Conservation (phyloP, 2,113 vertebrate genomes). For the Elaphurus davidianus region DNA sequence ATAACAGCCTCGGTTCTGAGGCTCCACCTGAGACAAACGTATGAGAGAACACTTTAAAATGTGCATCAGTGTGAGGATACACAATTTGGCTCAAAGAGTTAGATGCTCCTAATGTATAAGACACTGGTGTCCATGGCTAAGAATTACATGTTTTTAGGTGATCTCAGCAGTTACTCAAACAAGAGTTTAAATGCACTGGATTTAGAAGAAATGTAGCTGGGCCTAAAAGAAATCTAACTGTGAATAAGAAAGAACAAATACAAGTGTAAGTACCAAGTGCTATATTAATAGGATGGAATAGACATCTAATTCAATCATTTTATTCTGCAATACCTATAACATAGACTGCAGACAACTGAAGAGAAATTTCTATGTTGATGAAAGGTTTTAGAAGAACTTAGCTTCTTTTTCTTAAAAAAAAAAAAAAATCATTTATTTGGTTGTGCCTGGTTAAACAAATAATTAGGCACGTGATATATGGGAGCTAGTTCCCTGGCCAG, state of each 20-base stretch:
- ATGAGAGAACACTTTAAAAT: neutral
- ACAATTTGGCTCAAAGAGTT: neutral
- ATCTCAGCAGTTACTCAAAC: neutral
- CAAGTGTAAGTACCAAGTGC: neutral
- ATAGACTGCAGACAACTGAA: neutral
- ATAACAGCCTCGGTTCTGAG: neutral
- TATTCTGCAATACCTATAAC: neutral
- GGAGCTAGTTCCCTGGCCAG: neutral
- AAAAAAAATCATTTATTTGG: neutral
- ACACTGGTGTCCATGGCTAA: neutral
- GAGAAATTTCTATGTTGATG: neutral
- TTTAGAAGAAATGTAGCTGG: neutral
- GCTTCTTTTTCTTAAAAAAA: neutral
- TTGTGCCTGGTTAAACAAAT: neutral
- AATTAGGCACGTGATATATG: neutral
- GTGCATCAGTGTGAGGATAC: neutral
- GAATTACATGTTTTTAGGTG: neutral
- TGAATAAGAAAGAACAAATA: neutral
- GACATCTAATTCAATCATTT: neutral
- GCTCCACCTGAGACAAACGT: neutral
- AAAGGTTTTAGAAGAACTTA: neutral
- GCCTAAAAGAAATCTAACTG: neutral
- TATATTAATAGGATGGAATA: neutral
- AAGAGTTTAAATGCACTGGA: neutral
- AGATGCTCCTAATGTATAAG: neutral